A percentile compares a stretch with the other conserved stretches of the same genome.
These are phyloP conservation scores for Pilophorus perplexus DNA, from an alignment of 2,888 invertebrate species.

Conservation along the genomic window DNA sequence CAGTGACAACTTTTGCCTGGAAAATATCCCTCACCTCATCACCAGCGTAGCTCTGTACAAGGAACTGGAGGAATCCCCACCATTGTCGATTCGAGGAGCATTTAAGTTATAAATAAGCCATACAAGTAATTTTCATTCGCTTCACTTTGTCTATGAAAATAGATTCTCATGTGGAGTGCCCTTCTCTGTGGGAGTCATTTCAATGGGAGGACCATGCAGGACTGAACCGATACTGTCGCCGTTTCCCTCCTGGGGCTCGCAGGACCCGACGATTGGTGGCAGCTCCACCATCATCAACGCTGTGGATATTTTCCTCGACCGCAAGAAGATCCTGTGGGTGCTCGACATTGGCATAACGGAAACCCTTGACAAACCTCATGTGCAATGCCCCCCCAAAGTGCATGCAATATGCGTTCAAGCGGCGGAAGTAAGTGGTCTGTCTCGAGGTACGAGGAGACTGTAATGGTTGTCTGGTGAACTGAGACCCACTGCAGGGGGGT, in stretches of 20 bases:
- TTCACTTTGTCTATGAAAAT: too few relatives aligned
- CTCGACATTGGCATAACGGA: slow-evolving; percentile 62
- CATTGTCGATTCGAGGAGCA: too few relatives aligned
- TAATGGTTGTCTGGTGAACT: too few relatives aligned
- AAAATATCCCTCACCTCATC: too few relatives aligned
- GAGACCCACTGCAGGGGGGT: too few relatives aligned
- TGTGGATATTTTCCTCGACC: slow-evolving; percentile 63
- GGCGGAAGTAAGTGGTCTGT: slow-evolving; percentile 57
- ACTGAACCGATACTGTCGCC: slow-evolving; percentile 56
- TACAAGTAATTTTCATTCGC: too few relatives aligned
- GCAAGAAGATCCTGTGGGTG: slow-evolving; percentile 67
- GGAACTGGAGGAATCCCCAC: too few relatives aligned
- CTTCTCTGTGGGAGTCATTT: slow-evolving; percentile 62
- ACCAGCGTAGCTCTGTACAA: too few relatives aligned
- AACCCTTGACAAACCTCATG: slow-evolving; percentile 50
- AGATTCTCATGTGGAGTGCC: slow-evolving; percentile 64
- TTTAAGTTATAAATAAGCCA: too few relatives aligned
- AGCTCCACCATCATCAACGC: slow-evolving; percentile 67
- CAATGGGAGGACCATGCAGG: slow-evolving; percentile 51
- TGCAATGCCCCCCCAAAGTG: slow-evolving; percentile 59
- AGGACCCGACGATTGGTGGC: slow-evolving; percentile 55
- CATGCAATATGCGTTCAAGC: slow-evolving; percentile 61
- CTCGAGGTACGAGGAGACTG: too few relatives aligned
- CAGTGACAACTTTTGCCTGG: too few relatives aligned
- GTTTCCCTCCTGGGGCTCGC: slow-evolving; percentile 64